Evolutionary conservation across 2,113 vertebrate genomes (phyloP).

Genomic region (Shinisaurus crocodilurus): DNA sequence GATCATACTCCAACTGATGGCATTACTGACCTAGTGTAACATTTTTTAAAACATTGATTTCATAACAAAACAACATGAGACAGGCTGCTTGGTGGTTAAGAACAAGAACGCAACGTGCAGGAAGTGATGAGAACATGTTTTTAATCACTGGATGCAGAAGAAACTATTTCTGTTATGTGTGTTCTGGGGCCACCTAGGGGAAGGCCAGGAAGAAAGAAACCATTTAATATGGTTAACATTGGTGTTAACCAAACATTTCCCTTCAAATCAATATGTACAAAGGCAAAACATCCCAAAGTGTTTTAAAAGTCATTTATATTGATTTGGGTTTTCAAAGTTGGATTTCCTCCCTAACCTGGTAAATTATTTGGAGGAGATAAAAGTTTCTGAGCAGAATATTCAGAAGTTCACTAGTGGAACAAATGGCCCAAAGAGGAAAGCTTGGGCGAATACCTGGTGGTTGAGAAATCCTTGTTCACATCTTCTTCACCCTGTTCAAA

Average conservation of each 20-base stretch:
- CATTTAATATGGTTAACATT: not conserved
- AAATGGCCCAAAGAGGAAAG: not conserved
- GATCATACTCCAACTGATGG: rapidly evolving
- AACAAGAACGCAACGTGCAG: not conserved
- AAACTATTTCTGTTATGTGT: constrained; percentile 19
- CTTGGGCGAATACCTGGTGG: not conserved
- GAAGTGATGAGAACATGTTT: not conserved
- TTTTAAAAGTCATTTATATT: not conserved
- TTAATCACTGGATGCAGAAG: not conserved
- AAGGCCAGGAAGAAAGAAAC: not conserved
- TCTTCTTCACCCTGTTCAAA: too few species aligned
- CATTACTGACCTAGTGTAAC: not conserved
- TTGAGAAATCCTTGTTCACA: not conserved
- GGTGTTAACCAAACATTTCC: not conserved
- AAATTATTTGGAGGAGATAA: not conserved
- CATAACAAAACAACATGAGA: not conserved
- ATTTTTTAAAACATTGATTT: not conserved
- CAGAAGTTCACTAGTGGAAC: not conserved
- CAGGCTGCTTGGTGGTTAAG: not conserved
- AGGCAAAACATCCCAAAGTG: not conserved
- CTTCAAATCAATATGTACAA: not conserved
- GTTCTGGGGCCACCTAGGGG: constrained; percentile 67
- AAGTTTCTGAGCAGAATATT: too few species aligned
- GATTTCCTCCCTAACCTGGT: not conserved
- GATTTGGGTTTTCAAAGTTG: not conserved